Evolutionary conservation across 2,113 vertebrate genomes (phyloP).

Genomic region (Galbula dea): DNA sequence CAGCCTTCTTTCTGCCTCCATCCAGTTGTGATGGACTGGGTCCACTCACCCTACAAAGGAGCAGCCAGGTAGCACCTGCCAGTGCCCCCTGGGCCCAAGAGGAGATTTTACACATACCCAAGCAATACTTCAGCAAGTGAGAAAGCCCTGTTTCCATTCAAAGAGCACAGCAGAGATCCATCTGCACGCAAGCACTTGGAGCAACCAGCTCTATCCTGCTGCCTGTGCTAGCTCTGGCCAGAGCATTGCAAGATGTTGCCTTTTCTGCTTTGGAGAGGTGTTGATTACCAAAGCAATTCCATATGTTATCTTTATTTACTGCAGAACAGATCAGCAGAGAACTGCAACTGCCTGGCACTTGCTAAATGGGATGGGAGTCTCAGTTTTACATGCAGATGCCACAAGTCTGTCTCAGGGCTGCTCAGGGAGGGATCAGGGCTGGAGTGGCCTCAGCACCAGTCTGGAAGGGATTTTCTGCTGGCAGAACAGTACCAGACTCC

Average conservation of each 20-base stretch:
- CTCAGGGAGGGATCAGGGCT: background rate
- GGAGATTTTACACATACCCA: background rate
- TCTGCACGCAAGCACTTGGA: background rate
- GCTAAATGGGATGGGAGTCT: background rate
- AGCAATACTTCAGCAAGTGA: background rate
- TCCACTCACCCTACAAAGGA: fast-evolving
- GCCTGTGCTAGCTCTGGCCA: background rate
- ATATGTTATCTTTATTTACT: background rate
- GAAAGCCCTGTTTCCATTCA: background rate
- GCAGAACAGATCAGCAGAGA: background rate
- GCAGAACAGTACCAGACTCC: background rate
- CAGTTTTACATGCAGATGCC: background rate
- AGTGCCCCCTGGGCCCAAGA: background rate
- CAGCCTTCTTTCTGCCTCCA: background rate
- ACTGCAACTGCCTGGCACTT: background rate
- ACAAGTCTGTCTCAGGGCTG: background rate
- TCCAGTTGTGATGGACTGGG: background rate
- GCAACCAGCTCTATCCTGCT: background rate
- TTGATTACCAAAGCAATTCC: background rate
- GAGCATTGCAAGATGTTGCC: background rate
- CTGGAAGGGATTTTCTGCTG: background rate
- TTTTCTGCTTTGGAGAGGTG: background rate
- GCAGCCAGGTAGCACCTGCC: background rate
- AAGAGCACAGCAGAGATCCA: background rate
- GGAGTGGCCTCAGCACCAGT: background rate